Conservation (phyloP, 2,888 invertebrate genomes). For the Ochropleura plecta region DNA sequence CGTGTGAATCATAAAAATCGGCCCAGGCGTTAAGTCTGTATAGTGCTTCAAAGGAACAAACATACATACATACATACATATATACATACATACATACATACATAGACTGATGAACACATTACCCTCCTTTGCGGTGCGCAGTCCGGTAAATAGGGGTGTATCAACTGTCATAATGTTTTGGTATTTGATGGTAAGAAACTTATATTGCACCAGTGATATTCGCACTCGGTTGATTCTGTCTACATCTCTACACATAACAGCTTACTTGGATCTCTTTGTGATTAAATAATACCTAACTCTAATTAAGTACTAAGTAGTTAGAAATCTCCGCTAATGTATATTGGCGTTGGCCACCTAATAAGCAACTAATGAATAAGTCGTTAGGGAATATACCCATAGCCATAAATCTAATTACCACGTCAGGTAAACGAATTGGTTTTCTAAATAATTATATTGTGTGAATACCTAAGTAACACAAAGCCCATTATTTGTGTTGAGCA, state of each 20-base stretch:
- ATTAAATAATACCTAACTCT: neutral
- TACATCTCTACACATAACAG: no score
- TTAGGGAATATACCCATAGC: slow-evolving; percentile 9
- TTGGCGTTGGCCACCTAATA: slow-evolving; percentile 16
- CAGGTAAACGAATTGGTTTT: neutral
- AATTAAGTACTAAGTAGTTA: slow-evolving; percentile 14
- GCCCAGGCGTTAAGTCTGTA: no score
- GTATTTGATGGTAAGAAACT: neutral
- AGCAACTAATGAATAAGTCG: slow-evolving; percentile 17
- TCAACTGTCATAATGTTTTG: neutral
- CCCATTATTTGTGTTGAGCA: neutral
- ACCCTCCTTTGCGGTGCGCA: no score
- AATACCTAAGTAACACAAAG: neutral
- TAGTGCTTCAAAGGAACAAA: no score
- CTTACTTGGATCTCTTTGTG: neutral
- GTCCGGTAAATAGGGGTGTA: neutral
- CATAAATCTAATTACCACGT: slow-evolving; percentile 8
- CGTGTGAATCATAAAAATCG: no score
- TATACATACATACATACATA: no score
- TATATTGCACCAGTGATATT: no score
- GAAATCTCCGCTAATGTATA: slow-evolving; percentile 8
- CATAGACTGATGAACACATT: no score
- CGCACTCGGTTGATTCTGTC: neutral
- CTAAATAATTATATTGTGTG: neutral
- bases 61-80: no score